Evolutionary conservation across 2,797 vertebrate genomes (phyloP), one percentile per base, ranked within the genome.

Genomic region (Coregonus sp.): DNA sequence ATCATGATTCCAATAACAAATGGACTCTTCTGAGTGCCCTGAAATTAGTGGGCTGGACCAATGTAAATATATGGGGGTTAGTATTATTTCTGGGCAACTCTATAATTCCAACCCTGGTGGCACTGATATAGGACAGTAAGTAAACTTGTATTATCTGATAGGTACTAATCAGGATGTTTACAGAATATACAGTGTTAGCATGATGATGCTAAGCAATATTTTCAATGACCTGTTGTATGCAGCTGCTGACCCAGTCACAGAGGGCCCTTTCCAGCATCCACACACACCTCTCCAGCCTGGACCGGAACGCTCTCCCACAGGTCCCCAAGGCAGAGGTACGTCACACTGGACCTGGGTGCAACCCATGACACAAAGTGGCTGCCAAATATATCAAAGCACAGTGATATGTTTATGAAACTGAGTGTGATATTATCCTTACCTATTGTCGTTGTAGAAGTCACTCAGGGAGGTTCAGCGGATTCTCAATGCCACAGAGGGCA

Each of bases 231-330:
- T 86, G 77, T 81, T 78, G 85, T 71, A 74, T 91, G 37, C 82
- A 95, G 95, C 85, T 93, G 87, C 91, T 98, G 91, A 97, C 96
- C 74, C 92, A 96, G 92, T 96, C 96, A 1, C 97, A 98, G 92
- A 93, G 96, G 90, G 95, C 96, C 0, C 93, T 98, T 82, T 97
- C 96, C 82, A 97, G 89, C 89, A 96, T 97, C 74, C 96, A 97
- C 89, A 95, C 95, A 50, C 96, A 98, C 84, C 94, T 98, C 83
- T 95, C 95, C 80, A 95, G 92, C 63, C 92, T 98, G 89, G 96
- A 97, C 80, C 93, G 95, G 81, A 96, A 96, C 16, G 95, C 96
- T 5, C 89, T 96, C 33, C 93, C 96, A 5, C 95, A 96, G 86
- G 97, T 96, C 83, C 95, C 96, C 33, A 94, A 95, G 78, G 96